Evolutionary conservation across 2,888 invertebrate genomes (phyloP).

Genomic region (Xylota sylvarum): DNA sequence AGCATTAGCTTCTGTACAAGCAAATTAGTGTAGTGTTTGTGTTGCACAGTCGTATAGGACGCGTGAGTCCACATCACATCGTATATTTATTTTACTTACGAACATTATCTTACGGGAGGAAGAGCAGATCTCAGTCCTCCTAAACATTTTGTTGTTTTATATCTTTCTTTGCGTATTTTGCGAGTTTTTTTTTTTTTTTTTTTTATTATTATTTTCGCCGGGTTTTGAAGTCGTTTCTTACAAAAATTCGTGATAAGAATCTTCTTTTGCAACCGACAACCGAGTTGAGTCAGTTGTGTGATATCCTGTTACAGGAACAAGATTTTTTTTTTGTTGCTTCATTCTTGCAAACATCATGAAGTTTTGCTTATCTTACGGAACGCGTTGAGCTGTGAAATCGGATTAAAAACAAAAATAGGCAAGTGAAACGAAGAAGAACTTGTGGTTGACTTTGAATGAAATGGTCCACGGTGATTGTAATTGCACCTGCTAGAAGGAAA

Average conservation of each 20-base stretch:
- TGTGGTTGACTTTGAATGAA: slow-evolving; percentile 45
- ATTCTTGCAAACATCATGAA: slow-evolving; percentile 27
- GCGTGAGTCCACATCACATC: slow-evolving; percentile 72
- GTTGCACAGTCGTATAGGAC: slow-evolving; percentile 80
- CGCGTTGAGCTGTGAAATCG: slow-evolving; percentile 30
- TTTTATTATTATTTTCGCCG: slow-evolving; percentile 17
- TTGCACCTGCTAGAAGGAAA: slow-evolving; percentile 36
- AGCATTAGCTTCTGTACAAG: slow-evolving; percentile 79
- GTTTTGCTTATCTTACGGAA: slow-evolving; percentile 19
- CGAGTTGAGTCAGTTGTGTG: slow-evolving; percentile 44
- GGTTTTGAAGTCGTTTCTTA: slow-evolving; percentile 28
- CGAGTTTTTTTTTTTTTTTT: slow-evolving; percentile 21
- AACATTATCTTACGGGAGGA: slow-evolving; percentile 56
- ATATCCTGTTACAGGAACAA: slow-evolving; percentile 34
- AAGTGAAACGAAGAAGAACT: slow-evolving; percentile 19
- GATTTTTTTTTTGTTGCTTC: slow-evolving; percentile 23
- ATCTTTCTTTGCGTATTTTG: slow-evolving; percentile 29
- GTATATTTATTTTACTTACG: slow-evolving; percentile 74
- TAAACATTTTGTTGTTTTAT: slow-evolving; percentile 31
- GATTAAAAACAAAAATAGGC: slow-evolving; percentile 13
- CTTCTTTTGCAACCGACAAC: slow-evolving; percentile 42
- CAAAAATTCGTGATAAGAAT: slow-evolving; percentile 64
- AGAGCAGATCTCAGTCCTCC: slow-evolving; percentile 32
- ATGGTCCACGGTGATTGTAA: slow-evolving; percentile 44
- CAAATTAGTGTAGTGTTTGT: slow-evolving; percentile 82